Percentiles rank a stretch among this genome's conserved stretches.
Conservation (phyloP, 2,888 invertebrate genomes). For the Philereme vetulata region DNA sequence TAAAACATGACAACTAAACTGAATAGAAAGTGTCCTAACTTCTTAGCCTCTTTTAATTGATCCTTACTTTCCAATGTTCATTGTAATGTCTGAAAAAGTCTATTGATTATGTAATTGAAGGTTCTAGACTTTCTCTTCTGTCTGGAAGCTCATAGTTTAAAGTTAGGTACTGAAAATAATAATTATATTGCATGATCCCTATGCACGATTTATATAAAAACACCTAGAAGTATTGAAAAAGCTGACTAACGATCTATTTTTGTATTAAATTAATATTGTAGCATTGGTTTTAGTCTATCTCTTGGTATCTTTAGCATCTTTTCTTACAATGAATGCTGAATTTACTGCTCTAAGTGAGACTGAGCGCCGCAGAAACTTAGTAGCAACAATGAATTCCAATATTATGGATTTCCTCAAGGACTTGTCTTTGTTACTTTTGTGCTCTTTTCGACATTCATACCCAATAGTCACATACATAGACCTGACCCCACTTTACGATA, state of each 20-base stretch:
- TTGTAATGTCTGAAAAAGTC: conserved; percentile 32
- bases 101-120: conserved; percentile 49
- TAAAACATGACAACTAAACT: neutral
- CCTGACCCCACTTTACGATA: no score
- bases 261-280: neutral
- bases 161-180: neutral
- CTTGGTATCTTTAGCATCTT: no score
- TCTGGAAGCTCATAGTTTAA: conserved; percentile 6
- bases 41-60: neutral
- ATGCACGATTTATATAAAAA: neutral
- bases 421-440: no score
- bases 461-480: no score
- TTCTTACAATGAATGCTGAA: no score
- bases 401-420: no score
- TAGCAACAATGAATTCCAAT: no score
- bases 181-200: no score
- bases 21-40: conserved; percentile 8
- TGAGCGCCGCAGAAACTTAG: no score
- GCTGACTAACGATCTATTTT: conserved; percentile 24
- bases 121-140: conserved; percentile 36
- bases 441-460: no score
- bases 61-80: conserved; percentile 17
- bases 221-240: conserved; percentile 2
- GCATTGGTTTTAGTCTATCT: no score
- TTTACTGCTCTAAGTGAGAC: no score